Conservation (phyloP, 2,113 vertebrate species). For the Steatornis caripensis region DNA sequence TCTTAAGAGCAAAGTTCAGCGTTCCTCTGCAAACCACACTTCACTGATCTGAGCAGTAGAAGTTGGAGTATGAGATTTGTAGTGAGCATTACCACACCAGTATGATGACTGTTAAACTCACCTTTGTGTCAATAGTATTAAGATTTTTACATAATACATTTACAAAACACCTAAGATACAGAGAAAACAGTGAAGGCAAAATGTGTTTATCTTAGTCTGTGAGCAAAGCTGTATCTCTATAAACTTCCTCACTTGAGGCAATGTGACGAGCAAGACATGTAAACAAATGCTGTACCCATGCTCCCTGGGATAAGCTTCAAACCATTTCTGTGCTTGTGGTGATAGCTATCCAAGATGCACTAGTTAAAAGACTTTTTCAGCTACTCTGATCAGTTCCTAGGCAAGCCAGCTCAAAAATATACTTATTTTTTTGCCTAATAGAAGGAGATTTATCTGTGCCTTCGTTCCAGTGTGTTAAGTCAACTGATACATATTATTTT, state of each 20-base stretch:
- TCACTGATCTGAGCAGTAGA: not conserved
- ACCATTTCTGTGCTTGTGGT: not conserved
- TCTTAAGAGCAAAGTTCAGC: not conserved
- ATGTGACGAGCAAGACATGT: not conserved
- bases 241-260: not conserved
- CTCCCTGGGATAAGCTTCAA: not conserved
- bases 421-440: not conserved
- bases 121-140: not conserved
- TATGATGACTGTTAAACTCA: not conserved
- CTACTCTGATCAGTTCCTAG: not conserved
- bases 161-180: not conserved
- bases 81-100: not conserved
- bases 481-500: not conserved
- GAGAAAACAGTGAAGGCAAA: not conserved
- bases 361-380: not conserved
- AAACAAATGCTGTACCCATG: not conserved
- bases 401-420: not conserved
- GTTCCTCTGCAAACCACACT: not conserved
- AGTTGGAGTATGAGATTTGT: not conserved
- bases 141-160: not conserved
- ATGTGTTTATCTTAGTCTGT: not conserved
- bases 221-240: not conserved
- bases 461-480: not conserved
- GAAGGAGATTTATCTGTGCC: not conserved
- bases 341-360: not conserved